phyloP scores from a whole-genome alignment of 2,113 vertebrate genomes.

The Cavia porcellus region DNA sequence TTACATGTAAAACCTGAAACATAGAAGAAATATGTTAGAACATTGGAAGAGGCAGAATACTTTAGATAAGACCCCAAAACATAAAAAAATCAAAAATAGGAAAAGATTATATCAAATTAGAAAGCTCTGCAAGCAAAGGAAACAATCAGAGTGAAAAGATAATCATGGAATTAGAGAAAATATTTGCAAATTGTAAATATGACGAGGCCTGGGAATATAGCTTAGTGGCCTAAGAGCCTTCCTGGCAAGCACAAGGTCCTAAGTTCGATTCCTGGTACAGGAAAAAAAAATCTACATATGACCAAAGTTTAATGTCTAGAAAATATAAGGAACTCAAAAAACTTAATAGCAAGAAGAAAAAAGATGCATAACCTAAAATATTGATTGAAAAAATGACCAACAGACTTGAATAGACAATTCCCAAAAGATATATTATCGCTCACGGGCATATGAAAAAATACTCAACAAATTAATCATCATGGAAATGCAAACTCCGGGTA shows the following conservation, averaged over 20 bases:
- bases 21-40: background rate
- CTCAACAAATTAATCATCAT: background rate
- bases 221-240: too few relatives aligned
- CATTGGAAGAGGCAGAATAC: background rate
- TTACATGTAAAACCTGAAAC: background rate
- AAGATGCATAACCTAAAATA: background rate
- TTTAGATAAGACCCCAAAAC: background rate
- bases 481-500: background rate
- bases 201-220: background rate
- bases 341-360: background rate
- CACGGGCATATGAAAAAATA: background rate
- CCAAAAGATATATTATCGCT: background rate
- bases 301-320: background rate
- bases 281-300: background rate
- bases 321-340: background rate
- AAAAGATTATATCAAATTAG: background rate
- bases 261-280: too few relatives aligned
- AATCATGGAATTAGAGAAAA: background rate
- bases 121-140: background rate
- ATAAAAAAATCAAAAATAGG: background rate
- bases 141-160: background rate
- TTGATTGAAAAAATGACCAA: background rate
- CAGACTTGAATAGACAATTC: background rate
- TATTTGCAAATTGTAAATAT: background rate
- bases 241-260: too few relatives aligned